Percentiles rank a stretch among this genome's conserved stretches.
phyloP scores from a whole-genome alignment of 2,113 vertebrate species.

The Psettodes erumei region DNA sequence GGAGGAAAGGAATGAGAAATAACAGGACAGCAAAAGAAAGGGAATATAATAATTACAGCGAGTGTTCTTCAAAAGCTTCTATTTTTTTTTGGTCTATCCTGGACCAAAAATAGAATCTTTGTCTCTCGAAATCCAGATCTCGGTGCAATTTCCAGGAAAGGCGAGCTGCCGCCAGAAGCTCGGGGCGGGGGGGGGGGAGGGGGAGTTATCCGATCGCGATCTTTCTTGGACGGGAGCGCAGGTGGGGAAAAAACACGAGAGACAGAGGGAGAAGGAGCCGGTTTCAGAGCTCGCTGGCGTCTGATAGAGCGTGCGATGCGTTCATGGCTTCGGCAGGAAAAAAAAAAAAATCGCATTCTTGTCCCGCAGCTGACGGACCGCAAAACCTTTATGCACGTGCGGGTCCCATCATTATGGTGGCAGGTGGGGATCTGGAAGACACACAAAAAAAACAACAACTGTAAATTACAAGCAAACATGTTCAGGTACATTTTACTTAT shows the following conservation, averaged over 20 bases:
- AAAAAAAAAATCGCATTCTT: slow-evolving; percentile 42
- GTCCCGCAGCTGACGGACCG: slow-evolving; percentile 26
- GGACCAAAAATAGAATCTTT: slow-evolving; percentile 58
- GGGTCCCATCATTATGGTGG: slow-evolving; percentile 45
- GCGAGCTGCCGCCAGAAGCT: slow-evolving; percentile 50
- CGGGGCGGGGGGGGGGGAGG: too few relatives aligned
- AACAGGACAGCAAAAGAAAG: slow-evolving; percentile 44
- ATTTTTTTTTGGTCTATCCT: slow-evolving; percentile 51
- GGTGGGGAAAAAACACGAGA: slow-evolving; percentile 35
- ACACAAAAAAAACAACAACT: slow-evolving; percentile 27
- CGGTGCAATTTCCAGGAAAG: slow-evolving; percentile 60
- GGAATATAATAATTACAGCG: slow-evolving; percentile 59
- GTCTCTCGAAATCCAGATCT: slow-evolving; percentile 63
- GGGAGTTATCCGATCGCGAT: slow-evolving; percentile 49
- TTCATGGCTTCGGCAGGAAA: slow-evolving; percentile 68
- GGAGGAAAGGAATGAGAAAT: slow-evolving; percentile 48
- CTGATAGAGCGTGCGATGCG: slow-evolving; percentile 24
- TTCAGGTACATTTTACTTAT: background rate
- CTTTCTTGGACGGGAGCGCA: slow-evolving; percentile 39
- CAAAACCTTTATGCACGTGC: slow-evolving; percentile 37
- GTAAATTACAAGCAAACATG: slow-evolving; percentile 31
- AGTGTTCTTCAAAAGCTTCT: slow-evolving; percentile 58
- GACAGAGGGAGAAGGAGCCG: slow-evolving; percentile 10
- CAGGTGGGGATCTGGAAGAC: slow-evolving; percentile 68
- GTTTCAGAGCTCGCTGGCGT: slow-evolving; percentile 57